These are phyloP conservation scores for Arrhamphus sclerolepis DNA, from an alignment of 2,797 vertebrate species.

Conservation along the genomic window DNA sequence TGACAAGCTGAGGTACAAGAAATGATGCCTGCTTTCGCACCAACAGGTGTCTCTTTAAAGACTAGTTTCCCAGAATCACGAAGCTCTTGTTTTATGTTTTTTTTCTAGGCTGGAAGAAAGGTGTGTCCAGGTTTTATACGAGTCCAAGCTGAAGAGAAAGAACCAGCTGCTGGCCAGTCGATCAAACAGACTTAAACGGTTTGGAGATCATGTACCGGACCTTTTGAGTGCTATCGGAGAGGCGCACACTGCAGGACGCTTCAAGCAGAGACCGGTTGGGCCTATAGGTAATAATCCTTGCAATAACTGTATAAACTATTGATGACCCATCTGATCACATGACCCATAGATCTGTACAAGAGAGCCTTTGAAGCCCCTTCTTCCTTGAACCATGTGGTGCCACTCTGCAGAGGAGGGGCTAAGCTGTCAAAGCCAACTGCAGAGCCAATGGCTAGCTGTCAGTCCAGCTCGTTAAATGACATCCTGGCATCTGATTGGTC, in stretches of 20 bases:
- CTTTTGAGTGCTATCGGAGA: conserved; percentile 35
- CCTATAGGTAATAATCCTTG: conserved; percentile 51
- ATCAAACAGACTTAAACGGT: conserved; percentile 74
- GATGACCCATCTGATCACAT: too few relatives aligned
- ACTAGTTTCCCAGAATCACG: background rate
- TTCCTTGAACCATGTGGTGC: too few relatives aligned
- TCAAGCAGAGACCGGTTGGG: conserved; percentile 51
- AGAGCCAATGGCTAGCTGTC: too few relatives aligned
- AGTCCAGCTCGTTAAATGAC: too few relatives aligned
- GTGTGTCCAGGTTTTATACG: conserved; percentile 39
- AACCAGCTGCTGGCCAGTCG: conserved; percentile 73
- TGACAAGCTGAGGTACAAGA: conserved; percentile 51
- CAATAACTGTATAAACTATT: too few relatives aligned
- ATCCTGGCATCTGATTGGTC: too few relatives aligned
- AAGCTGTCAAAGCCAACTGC: too few relatives aligned
- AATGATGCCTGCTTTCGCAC: background rate
- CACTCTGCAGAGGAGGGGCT: too few relatives aligned
- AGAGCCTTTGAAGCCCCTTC: too few relatives aligned
- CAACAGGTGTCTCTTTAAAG: background rate
- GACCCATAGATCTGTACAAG: too few relatives aligned
- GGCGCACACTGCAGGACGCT: conserved; percentile 33
- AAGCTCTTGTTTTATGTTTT: background rate
- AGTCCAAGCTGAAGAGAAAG: conserved; percentile 69
- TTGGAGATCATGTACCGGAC: conserved; percentile 58
- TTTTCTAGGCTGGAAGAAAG: conserved; percentile 45